Percentiles rank a stretch among this genome's conserved stretches.
These are phyloP conservation scores for Pipistrellus kuhlii DNA, from an alignment of 2,797 vertebrate species.

Conservation along the genomic window DNA sequence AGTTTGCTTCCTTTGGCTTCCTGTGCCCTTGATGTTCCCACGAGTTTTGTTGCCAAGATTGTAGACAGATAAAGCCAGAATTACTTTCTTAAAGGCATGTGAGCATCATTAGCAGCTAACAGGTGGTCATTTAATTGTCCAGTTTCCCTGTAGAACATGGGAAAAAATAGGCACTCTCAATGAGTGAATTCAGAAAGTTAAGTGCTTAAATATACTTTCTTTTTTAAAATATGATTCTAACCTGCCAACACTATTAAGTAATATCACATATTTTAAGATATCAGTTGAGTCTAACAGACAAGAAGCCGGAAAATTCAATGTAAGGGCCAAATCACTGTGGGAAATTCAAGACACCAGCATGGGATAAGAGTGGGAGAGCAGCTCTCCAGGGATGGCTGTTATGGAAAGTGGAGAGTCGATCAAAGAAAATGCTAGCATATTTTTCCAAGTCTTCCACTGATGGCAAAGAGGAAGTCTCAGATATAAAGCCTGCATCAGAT, in stretches of 20 bases:
- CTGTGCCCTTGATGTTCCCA: constrained; percentile 90
- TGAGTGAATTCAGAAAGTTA: constrained; percentile 85
- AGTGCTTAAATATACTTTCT: constrained; percentile 85
- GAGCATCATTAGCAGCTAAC: constrained; percentile 92
- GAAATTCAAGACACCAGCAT: constrained; percentile 78
- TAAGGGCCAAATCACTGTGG: constrained; percentile 77
- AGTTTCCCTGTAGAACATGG: constrained; percentile 88
- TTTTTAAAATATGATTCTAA: constrained; percentile 80
- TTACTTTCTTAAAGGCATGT: constrained; percentile 90
- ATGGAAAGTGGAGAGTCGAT: constrained; percentile 62
- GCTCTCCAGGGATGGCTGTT: constrained; percentile 74
- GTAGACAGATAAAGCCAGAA: constrained; percentile 89
- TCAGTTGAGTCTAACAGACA: constrained; percentile 74
- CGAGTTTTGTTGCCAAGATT: constrained; percentile 89
- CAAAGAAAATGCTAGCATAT: constrained; percentile 54
- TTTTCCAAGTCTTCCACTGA: constrained; percentile 64
- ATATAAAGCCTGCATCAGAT: constrained; percentile 59
- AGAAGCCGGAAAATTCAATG: constrained; percentile 76
- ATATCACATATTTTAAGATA: constrained; percentile 85
- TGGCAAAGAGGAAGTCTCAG: constrained; percentile 22
- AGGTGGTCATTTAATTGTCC: constrained; percentile 92
- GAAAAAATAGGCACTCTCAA: constrained; percentile 86
- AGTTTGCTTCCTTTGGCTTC: constrained; percentile 90
- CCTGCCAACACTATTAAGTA: constrained; percentile 80
- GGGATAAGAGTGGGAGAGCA: constrained; percentile 67